A percentile compares a stretch with the other conserved stretches of the same genome.
Conservation (phyloP, 2,113 vertebrate genomes). For the Procapra przewalskii region DNA sequence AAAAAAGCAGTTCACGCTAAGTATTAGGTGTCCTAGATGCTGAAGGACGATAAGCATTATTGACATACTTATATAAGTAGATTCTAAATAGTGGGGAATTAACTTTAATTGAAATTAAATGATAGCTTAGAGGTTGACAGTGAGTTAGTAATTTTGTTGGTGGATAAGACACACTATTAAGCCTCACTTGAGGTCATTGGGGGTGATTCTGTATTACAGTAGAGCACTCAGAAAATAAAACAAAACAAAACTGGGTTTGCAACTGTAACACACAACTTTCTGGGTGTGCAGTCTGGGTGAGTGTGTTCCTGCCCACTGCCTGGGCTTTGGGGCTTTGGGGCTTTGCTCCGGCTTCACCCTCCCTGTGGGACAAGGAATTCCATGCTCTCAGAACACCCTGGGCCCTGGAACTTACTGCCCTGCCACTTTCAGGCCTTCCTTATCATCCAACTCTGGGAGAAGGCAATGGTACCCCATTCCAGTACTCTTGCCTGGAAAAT, state of each 20-base stretch:
- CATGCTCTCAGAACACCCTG: neutral
- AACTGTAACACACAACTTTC: neutral
- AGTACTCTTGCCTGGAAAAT: too few relatives aligned
- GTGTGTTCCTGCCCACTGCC: neutral
- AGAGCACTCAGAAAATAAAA: neutral
- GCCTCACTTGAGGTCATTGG: slow-evolving; percentile 27
- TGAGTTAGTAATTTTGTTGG: slow-evolving; percentile 46
- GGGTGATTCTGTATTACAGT: neutral
- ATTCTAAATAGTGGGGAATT: slow-evolving; percentile 46
- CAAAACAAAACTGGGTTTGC: neutral
- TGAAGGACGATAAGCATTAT: slow-evolving; percentile 27
- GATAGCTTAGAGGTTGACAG: slow-evolving; percentile 36
- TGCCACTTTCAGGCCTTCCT: neutral
- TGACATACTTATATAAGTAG: slow-evolving; percentile 38
- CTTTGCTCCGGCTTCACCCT: neutral
- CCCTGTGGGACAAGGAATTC: neutral
- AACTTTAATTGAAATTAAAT: slow-evolving; percentile 65
- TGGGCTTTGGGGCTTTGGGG: neutral
- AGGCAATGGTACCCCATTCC: too few relatives aligned
- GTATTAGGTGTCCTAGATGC: slow-evolving; percentile 45
- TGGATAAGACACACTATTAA: slow-evolving; percentile 37
- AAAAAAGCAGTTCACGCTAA: neutral
- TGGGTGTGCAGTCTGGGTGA: neutral
- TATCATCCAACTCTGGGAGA: neutral
- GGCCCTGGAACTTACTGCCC: neutral